Base-by-base conservation (phyloP, 1,140 invertebrate species). In the Tetramorium parvispinum region DNA sequence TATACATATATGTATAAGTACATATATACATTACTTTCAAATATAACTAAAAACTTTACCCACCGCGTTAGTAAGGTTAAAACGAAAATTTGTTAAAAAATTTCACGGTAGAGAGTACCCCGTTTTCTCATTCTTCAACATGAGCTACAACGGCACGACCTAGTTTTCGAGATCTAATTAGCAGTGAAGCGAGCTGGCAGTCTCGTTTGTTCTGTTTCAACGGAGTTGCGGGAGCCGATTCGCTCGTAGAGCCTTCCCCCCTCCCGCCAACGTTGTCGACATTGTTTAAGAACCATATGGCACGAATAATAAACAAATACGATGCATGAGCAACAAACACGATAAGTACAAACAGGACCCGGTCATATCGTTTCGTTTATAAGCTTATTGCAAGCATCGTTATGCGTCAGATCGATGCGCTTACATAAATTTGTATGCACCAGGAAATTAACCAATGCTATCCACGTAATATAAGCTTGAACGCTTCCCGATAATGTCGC, bases 91-190 rank as follows among this genome's bases (percentile, higher is more conserved):
- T 40, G 3, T 4, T 49, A 43, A 75, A 83, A 75, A 83, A 75
- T 83, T 59, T 49, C 53, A n/a, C 53, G n/a, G 37, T 37, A n/a
- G 43, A 32, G 32, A 68, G 2, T 21, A 24, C 6, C 13, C 53
- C 13, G 0, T n/a, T 11, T 40, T 21, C 27, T 55, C 32, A 46
- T 21, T 82, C 16, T 40, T 82, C 66, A 40, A 46, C 37, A 5
- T 16, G 43, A 13, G 40, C 46, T 77, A 49, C 70, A 81, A 40
- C 66, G 13, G 40, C 71, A 10, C 87, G 90, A 87, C 90, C 87
- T 53, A 91, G 70, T 91, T 91, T 65, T 91, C 57, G 40, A 73
- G 49, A 87, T 89, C 87, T 91, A 91, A 91, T 91, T 91, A 91
- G 87, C 79, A 43, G 75, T 77, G 78, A 77, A 85, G 71, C 66